Base-by-base conservation (phyloP, 2,797 vertebrate genomes). In the Eurystomus glaucurus region DNA sequence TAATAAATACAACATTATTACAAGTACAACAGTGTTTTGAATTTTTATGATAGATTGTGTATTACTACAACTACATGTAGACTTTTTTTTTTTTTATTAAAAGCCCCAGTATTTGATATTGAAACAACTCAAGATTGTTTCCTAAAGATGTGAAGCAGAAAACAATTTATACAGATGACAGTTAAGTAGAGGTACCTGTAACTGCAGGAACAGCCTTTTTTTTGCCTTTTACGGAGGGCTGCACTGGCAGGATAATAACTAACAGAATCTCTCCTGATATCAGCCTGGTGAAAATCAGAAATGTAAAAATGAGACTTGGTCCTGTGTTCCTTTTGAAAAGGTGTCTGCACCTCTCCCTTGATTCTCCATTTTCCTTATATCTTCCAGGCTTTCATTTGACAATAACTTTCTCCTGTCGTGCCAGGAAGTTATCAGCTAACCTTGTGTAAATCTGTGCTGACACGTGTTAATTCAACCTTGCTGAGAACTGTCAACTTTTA, bases 391-490 rank as follows among this genome's bases (percentile, higher is more conserved):
- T 91, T 66, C 43, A 72, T 81, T 94, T 92, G 61, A 90, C 91
- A 95, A 90, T 81, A 75, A 76, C 70, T 92, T 90, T 86, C 58
- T 60, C 66, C 64, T 90, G 84, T 72, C 45, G 50, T 79, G 51
- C 62, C 70, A 79, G 91, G 87, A 95, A 94, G 69, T 88, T 94
- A 58, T 84, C 94, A 90, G 76, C 90, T 90, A n/a, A 88, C 66
- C 83, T 62, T 66, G 61, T 90, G 79, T 65, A 93, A 95, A 97
- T 96, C 88, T 93, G 61, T 76, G 94, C 95, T 96, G 96, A 94
- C 96, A 93, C 70, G 16, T 90, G 90, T 94, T 97, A 94, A 90
- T 96, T 97, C 95, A 94, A 60, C 94, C 90, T 96, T 96, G 82
- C 96, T 90, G 85, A 86, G 79, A 85, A 86, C 69, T 68, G 57